These are phyloP conservation scores for Cancer borealis DNA, from an alignment of 2,888 invertebrate species.

Conservation along the genomic window DNA sequence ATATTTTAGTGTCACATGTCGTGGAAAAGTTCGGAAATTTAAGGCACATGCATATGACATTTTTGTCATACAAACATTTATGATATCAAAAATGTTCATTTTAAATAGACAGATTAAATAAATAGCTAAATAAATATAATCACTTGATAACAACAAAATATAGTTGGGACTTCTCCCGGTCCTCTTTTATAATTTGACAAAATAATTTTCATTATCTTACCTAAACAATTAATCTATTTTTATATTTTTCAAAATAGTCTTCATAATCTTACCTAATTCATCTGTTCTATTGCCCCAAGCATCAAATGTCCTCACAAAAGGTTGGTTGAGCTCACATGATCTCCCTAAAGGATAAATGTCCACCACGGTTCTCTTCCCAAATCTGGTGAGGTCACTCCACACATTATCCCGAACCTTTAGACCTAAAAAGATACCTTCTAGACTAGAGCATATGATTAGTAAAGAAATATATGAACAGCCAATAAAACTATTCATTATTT, in stretches of 20 bases:
- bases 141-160: background rate
- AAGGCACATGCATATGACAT: background rate
- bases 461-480: background rate
- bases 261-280: slow-evolving; percentile 79
- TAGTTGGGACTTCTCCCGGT: background rate
- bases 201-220: background rate
- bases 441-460: background rate
- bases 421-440: background rate
- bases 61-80: background rate
- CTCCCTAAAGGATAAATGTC: slow-evolving; percentile 81
- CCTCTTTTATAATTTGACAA: background rate
- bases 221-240: no score
- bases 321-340: slow-evolving; percentile 82
- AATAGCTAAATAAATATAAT: background rate
- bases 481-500: background rate
- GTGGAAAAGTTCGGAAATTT: background rate
- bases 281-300: slow-evolving; percentile 83
- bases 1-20: background rate
- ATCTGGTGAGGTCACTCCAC: slow-evolving; percentile 80
- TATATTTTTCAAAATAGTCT: background rate
- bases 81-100: background rate
- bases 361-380: slow-evolving; percentile 81
- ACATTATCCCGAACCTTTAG: slow-evolving; percentile 79
- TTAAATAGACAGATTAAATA: background rate
- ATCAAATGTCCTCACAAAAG: slow-evolving; percentile 81